Evolutionary conservation across 2,113 vertebrate genomes (phyloP), one percentile per base, ranked within the genome.

Genomic region (Zeus faber): DNA sequence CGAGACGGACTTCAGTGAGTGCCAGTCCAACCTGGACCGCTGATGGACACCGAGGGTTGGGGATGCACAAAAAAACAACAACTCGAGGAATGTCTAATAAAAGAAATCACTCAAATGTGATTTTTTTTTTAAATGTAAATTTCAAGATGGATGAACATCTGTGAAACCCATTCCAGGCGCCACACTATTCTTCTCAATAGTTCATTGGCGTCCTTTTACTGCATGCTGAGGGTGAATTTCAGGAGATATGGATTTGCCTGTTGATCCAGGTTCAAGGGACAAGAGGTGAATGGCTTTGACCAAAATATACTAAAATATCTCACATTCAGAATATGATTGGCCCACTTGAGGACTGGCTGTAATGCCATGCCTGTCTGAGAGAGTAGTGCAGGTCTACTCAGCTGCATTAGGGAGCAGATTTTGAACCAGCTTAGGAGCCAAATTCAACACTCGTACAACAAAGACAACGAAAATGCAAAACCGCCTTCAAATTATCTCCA

Each of bases 21-120:
- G 73, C 77, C 91, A 92, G 49, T 65, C 85, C 47, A 93, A 89
- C 79, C 79, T 96, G 89, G 95, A 99, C 77, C 93, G 94, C 65
- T 99, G 80, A 86, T 27, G 11, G 85, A 80, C 37, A 54, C 48
- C 14, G 1, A 24, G 18, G 9, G 6, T 16, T 20, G 5, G 6
- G 44, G 14, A 1, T 21, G 58, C 33, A 8, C n/a, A 31, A 6
- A n/a, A 29, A 11, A 8, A 26, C 3, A 14, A 46, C 24, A 16
- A 46, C 5, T 33, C 1, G 17, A 53, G 33, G 53, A 50, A 63
- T 74, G 65, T 49, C 39, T 45, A 26, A 24, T 13, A 58, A 53
- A 67, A 66, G n/a, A 33, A 3, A 33, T 54, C 70, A 60, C 60
- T 24, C 3, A 5, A 20, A 1, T 21, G 40, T 56, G 81, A 45